phyloP scores from a whole-genome alignment of 2,797 vertebrate species.

The Eptatretus atami region DNA sequence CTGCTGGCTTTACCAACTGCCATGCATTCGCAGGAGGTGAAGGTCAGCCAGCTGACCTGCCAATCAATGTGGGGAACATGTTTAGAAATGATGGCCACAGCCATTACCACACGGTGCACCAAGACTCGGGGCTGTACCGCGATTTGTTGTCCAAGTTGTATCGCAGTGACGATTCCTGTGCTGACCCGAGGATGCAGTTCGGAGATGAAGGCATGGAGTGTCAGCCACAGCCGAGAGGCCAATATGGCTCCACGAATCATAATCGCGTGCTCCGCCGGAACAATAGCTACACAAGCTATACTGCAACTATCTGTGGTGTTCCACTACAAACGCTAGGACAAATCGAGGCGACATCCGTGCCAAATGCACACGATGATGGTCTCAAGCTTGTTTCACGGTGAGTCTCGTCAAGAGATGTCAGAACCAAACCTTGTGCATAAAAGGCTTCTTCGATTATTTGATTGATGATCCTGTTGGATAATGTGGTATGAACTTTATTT shows the following conservation, averaged over 20 bases:
- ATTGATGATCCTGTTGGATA: too few species aligned
- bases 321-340: conserved; percentile 22
- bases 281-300: conserved; percentile 90
- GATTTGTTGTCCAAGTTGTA: conserved; percentile 53
- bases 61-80: neutral
- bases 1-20: too few species aligned
- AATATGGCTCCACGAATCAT: neutral
- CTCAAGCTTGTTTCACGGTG: conserved; percentile 17
- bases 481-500: too few species aligned
- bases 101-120: conserved; percentile 57
- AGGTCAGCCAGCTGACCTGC: neutral
- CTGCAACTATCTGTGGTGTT: conserved; percentile 74
- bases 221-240: conserved; percentile 42
- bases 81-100: conserved; percentile 23
- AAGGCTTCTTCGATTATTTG: too few species aligned
- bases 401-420: neutral
- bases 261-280: conserved; percentile 42
- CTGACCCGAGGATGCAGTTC: conserved; percentile 16
- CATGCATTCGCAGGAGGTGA: too few species aligned
- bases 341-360: conserved; percentile 24
- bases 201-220: conserved; percentile 54
- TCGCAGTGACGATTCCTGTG: too few species aligned
- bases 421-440: too few species aligned
- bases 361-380: conserved; percentile 22
- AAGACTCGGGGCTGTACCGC: conserved; percentile 73